Base-by-base conservation (phyloP, 2,888 invertebrate species). In the Metopia argyrocephala region DNA sequence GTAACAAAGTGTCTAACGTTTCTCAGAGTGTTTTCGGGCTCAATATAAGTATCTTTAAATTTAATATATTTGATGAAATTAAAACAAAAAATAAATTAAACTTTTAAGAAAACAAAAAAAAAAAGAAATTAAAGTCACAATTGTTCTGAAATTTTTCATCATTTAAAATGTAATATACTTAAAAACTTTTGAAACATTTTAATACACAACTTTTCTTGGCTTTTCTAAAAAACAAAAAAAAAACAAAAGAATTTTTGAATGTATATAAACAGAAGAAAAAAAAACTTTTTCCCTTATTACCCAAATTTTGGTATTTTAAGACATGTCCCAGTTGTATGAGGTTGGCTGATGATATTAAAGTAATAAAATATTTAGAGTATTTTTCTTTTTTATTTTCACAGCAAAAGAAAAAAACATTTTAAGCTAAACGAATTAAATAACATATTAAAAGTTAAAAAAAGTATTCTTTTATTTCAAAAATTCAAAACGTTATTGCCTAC, bases 131-230 rank as follows among this genome's bases (percentile, higher is more conserved):
- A n/a, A n/a, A n/a, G n/a, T n/a, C n/a, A n/a, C n/a, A n/a, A n/a
- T n/a, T n/a, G n/a, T n/a, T n/a, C n/a, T n/a, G n/a, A n/a, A n/a
- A n/a, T n/a, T n/a, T n/a, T n/a, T n/a, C n/a, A n/a, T n/a, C n/a
- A n/a, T n/a, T n/a, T n/a, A 69, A n/a, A 15, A 48, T 27, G 45
- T 57, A 21, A 20, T 48, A 28, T 57, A 21, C 15, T 21, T 57
- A 12, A 21, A 21, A 54, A 46, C 54, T 62, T 71, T 45, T 62
- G 57, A 59, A 69, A 23, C 23, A 59, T n/a, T 15, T 54, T 54
- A 46, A 64, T 50, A 18, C 18, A 48, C 48, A 64, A 48, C 27
- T 48, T 48, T 64, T 27, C 28, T 64, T 12, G 3, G 28, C 9
- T 27, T 28, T 28, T 56, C 28, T 56, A 7, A 18, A 9, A 38